Evolutionary conservation across 2,888 invertebrate genomes (phyloP).

Genomic region (Ellobium chinense): DNA sequence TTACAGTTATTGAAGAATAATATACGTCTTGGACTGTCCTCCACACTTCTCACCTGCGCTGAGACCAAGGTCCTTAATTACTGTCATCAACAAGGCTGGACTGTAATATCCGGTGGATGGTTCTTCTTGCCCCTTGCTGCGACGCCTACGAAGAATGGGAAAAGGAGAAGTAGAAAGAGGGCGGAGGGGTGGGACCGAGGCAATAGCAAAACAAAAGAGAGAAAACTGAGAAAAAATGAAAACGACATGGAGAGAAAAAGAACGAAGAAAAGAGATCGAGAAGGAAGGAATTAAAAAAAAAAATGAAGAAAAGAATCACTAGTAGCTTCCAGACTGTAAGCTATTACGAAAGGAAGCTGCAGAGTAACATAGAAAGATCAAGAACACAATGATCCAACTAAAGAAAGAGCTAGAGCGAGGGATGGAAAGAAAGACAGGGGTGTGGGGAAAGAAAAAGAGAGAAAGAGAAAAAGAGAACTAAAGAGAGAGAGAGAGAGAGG

Average conservation of each 20-base stretch:
- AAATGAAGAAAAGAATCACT: background rate
- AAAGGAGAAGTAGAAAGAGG: background rate
- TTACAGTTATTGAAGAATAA: no score
- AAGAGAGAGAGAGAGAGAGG: background rate
- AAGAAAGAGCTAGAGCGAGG: background rate
- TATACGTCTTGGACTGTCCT: no score
- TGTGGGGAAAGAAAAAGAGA: background rate
- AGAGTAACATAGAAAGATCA: background rate
- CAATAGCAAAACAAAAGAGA: background rate
- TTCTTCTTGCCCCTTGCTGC: no score
- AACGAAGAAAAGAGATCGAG: conserved; percentile 8
- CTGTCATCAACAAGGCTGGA: no score
- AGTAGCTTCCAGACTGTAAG: background rate
- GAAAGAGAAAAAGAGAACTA: background rate
- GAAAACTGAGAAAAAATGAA: background rate
- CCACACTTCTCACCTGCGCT: no score
- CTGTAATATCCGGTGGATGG: no score
- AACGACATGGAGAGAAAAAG: background rate
- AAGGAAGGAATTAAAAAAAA: background rate
- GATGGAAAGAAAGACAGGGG: background rate
- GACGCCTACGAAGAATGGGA: no score
- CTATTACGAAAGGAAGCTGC: background rate
- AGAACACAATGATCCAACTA: background rate
- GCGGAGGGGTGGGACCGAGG: background rate
- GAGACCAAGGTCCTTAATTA: no score